Percentiles rank a stretch among this genome's conserved stretches.
phyloP scores from a whole-genome alignment of 2,113 vertebrate species.

The Capricornis sumatraensis region DNA sequence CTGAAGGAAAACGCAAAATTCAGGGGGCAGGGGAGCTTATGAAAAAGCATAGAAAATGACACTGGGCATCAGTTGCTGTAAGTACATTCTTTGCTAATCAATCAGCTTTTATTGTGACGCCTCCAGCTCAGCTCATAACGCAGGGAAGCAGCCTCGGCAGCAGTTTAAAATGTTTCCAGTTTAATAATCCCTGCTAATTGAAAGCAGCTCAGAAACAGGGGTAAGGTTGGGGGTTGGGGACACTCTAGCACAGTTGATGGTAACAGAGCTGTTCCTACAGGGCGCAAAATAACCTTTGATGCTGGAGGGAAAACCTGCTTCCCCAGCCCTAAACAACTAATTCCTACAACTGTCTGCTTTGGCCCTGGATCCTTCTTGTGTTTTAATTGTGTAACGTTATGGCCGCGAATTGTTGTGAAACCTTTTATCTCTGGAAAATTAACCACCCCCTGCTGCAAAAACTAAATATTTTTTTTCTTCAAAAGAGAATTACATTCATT shows the following conservation, averaged over 20 bases:
- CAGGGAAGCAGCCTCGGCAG: constrained; percentile 57
- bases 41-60: constrained; percentile 8
- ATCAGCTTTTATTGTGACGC: constrained; percentile 72
- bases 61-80: constrained; percentile 50
- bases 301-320: background rate
- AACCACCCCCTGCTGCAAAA: constrained; percentile 72
- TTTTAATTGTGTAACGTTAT: constrained; percentile 65
- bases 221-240: background rate
- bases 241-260: background rate
- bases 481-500: constrained; percentile 72
- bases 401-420: constrained; percentile 51
- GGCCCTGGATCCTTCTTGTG: constrained; percentile 33
- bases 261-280: background rate
- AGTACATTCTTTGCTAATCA: constrained; percentile 67
- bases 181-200: constrained; percentile 74
- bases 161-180: constrained; percentile 64
- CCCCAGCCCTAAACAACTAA: constrained; percentile 2
- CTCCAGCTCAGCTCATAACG: constrained; percentile 65
- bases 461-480: constrained; percentile 41
- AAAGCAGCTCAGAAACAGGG: constrained; percentile 42
- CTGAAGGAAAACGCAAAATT: background rate
- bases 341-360: constrained; percentile 45
- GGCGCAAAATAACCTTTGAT: constrained; percentile 39
- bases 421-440: constrained; percentile 70
- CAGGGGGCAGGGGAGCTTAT: background rate